Evolutionary conservation across 2,888 invertebrate genomes (phyloP).

Genomic region (Leucophenga maculata): DNA sequence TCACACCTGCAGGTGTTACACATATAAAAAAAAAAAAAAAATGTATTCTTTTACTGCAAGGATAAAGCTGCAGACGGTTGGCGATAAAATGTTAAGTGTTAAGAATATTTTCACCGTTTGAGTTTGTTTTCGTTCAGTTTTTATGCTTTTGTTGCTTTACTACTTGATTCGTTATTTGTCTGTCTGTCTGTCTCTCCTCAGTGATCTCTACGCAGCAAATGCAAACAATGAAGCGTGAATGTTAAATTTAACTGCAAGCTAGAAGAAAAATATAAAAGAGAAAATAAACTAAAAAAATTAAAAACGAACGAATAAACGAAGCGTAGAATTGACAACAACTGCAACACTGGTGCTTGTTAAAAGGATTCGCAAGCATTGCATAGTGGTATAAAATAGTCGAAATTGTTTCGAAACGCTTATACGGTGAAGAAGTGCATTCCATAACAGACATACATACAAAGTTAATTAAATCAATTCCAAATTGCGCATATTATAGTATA

Average conservation of each 20-base stretch:
- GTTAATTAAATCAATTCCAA: too few relatives aligned
- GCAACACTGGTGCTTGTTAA: neutral
- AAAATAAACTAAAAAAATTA: neutral
- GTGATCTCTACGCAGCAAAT: constrained; percentile 6
- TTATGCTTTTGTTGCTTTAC: constrained; percentile 21
- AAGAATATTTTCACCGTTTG: constrained; percentile 18
- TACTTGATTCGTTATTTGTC: constrained; percentile 8
- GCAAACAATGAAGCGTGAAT: constrained; percentile 43
- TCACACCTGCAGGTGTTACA: constrained; percentile 40
- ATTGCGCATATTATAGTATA: too few relatives aligned
- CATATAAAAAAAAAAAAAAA: constrained; percentile 16
- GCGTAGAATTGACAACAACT: neutral
- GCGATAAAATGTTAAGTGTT: constrained; percentile 23
- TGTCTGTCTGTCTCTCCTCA: neutral
- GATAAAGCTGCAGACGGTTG: neutral
- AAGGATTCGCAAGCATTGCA: neutral
- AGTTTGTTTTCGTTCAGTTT: constrained; percentile 22
- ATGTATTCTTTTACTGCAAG: constrained; percentile 14
- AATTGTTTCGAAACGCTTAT: too few relatives aligned
- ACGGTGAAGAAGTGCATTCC: too few relatives aligned
- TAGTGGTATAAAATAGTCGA: too few relatives aligned
- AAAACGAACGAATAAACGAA: constrained; percentile 3
- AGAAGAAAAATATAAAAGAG: neutral
- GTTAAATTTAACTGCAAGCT: constrained; percentile 40
- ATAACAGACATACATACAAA: too few relatives aligned